phyloP scores from a whole-genome alignment of 2,888 invertebrate genomes.

The Zaprionus obscuricornis region DNA sequence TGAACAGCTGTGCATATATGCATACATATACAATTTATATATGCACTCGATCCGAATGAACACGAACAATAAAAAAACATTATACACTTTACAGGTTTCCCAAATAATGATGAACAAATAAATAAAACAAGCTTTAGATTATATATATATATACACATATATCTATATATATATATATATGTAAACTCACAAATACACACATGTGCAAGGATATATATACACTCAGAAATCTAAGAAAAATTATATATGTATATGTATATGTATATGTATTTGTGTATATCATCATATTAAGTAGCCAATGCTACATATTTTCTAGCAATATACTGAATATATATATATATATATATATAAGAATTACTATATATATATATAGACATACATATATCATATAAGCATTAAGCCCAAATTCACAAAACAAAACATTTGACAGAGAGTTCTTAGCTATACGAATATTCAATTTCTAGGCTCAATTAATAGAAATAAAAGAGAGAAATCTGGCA shows the following conservation, averaged over 20 bases:
- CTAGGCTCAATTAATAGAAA: background rate
- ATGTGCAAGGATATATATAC: conserved; percentile 29
- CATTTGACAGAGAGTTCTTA: background rate
- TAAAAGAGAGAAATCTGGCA: too few species aligned
- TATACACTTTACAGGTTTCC: conserved; percentile 70
- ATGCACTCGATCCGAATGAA: conserved; percentile 38
- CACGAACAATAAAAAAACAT: conserved; percentile 56
- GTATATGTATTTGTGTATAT: conserved; percentile 7
- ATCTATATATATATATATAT: conserved; percentile 5
- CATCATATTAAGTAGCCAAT: conserved; percentile 34
- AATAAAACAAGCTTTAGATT: conserved; percentile 61
- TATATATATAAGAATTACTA: conserved; percentile 16
- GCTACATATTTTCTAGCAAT: conserved; percentile 67
- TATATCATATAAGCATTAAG: background rate
- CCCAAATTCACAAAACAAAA: too few species aligned
- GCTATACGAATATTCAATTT: background rate
- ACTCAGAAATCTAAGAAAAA: conserved; percentile 23
- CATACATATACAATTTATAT: conserved; percentile 15
- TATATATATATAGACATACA: background rate
- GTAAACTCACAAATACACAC: conserved; percentile 18
- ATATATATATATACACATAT: conserved; percentile 35
- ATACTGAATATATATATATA: conserved; percentile 35
- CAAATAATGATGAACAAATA: conserved; percentile 45
- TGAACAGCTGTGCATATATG: conserved; percentile 67
- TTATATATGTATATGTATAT: conserved; percentile 34